Conservation (phyloP, 2,888 invertebrate species). For the Lepidochrysops patricia region DNA sequence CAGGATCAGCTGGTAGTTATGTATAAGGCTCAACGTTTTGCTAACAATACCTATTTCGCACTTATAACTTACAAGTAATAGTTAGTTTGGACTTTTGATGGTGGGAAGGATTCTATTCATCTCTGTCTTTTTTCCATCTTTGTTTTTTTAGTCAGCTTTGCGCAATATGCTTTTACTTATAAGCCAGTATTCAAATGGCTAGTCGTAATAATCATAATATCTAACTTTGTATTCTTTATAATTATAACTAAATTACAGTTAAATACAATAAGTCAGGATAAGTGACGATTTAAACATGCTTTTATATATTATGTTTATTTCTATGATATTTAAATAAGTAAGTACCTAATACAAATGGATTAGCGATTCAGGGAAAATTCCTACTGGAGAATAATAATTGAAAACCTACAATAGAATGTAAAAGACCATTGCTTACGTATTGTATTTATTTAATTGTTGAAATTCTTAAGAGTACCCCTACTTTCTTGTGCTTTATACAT, state of each 20-base stretch:
- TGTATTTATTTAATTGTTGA: neutral
- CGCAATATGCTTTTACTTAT: too few relatives aligned
- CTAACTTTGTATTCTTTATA: too few relatives aligned
- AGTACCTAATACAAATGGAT: neutral
- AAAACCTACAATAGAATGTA: neutral
- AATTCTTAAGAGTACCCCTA: neutral
- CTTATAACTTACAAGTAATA: neutral
- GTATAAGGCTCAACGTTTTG: neutral
- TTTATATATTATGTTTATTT: too few relatives aligned
- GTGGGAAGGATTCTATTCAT: neutral
- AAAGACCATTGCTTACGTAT: neutral
- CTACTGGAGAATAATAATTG: neutral
- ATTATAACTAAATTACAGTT: too few relatives aligned
- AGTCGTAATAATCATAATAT: too few relatives aligned
- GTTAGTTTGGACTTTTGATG: neutral
- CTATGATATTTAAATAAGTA: too few relatives aligned
- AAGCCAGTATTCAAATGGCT: too few relatives aligned
- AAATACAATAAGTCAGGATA: too few relatives aligned
- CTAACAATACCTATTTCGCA: neutral
- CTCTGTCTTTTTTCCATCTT: too few relatives aligned
- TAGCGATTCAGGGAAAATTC: neutral
- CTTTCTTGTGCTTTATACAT: neutral
- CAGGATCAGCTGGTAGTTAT: too few relatives aligned
- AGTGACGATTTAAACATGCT: too few relatives aligned
- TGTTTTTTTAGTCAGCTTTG: too few relatives aligned